Evolutionary conservation across 2,797 vertebrate genomes (phyloP), one percentile per base, ranked within the genome.

Genomic region (Carapus acus): DNA sequence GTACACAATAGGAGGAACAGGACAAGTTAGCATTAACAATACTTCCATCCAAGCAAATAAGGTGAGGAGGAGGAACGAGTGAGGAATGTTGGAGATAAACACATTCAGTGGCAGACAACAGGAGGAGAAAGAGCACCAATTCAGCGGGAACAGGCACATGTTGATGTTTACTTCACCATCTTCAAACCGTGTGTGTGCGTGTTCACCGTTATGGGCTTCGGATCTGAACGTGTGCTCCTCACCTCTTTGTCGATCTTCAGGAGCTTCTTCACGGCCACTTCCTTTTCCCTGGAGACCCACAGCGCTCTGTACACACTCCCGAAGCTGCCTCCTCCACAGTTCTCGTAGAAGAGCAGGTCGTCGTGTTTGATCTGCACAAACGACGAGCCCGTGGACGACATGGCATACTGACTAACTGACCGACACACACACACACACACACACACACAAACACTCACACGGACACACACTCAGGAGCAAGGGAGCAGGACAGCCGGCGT

Each of bases 231-330:
- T 44, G 6, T 36, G 7, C 20, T 8, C 16, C 61, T 55, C 74
- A 97, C 94, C 94, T 97, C 95, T 78, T 93, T 94, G 79, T 97
- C 94, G 76, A 98, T 97, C 86, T 93, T 96, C 62, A 98, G 89
- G 51, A 98, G 89, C 81, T 98, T 98, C 85, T 98, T 97, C 62
- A 97, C 94, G 22, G 95, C 95, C 83, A 97, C 95, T 80, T 97
- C 94, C 81, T 94, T 96, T 83, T 96, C 93, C 85, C 93, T 92
- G 45, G 94, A 94, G 74, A 93, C 85, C 95, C 95, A 98, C 81
- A 86, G 86, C 58, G 94, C 95, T 83, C 95, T 87, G 82, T 98
- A 98, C 67, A 98, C 94, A 22, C 94, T 96, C 70, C 95, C 94
- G 3, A 97, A 98, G 86, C 94, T 98, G 57, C 94, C 95, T 49